Conservation (phyloP, 2,888 invertebrate genomes). For the Drosophila emarginata region DNA sequence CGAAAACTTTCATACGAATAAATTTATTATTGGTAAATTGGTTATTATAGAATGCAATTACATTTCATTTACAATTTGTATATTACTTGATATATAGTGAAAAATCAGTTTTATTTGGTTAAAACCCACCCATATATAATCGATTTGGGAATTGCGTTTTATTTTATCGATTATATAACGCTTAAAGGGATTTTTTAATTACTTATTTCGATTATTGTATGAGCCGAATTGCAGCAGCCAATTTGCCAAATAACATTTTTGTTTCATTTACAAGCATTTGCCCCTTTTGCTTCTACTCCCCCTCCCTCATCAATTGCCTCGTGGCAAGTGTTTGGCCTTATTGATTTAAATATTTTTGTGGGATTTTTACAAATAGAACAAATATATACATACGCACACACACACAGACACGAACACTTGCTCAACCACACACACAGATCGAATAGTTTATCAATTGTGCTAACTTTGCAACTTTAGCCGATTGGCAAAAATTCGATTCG, state of each 20-base stretch:
- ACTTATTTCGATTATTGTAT: background rate
- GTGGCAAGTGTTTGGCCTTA: constrained; percentile 1
- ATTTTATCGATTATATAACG: background rate
- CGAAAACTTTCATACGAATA: too few species aligned
- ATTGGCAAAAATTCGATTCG: constrained; percentile 12
- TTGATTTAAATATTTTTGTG: constrained; percentile 7
- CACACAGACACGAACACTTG: background rate
- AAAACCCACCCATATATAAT: too few species aligned
- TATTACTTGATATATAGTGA: too few species aligned
- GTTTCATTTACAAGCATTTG: background rate
- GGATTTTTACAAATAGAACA: background rate
- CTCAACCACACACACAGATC: background rate
- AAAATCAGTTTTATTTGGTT: too few species aligned
- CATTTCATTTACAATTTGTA: too few species aligned
- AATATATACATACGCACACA: too few species aligned
- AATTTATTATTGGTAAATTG: too few species aligned
- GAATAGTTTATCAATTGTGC: constrained; percentile 19
- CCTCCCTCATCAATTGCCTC: background rate
- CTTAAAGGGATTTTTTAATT: background rate
- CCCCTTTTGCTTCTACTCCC: background rate
- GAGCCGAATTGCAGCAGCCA: background rate
- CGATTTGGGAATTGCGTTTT: background rate
- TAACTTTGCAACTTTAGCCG: constrained; percentile 8
- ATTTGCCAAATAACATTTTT: background rate
- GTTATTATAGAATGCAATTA: too few species aligned